Percentiles rank a stretch among this genome's conserved stretches.
Evolutionary conservation across 2,888 invertebrate species (phyloP).

Genomic region (Aleiodes alternator): DNA sequence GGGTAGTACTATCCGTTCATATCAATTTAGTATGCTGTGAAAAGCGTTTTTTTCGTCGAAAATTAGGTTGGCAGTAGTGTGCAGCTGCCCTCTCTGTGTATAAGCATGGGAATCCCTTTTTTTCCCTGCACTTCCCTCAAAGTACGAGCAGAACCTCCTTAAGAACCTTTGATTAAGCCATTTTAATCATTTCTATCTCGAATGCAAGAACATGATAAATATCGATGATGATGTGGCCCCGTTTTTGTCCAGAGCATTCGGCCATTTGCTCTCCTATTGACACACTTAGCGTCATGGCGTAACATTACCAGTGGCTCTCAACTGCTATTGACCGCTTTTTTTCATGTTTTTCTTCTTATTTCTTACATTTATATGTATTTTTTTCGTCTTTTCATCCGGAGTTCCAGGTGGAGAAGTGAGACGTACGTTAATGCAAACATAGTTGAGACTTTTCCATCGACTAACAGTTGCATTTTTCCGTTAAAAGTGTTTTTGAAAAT

Average conservation of each 20-base stretch:
- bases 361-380: no score
- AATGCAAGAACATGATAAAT: conserved; percentile 12
- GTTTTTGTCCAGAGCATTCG: conserved; percentile 56
- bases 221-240: conserved; percentile 41
- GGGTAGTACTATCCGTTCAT: no score
- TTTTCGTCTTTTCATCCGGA: conserved; percentile 42
- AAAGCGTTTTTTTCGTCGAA: no score
- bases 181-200: background rate
- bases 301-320: conserved; percentile 58
- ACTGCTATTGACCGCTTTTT: conserved; percentile 42
- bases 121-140: background rate
- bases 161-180: background rate
- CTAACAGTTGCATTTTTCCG: conserved; percentile 52
- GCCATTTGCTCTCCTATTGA: conserved; percentile 71
- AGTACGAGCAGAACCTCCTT: no score
- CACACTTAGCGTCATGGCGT: conserved; percentile 65
- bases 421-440: conserved; percentile 33
- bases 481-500: background rate
- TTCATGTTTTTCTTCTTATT: no score
- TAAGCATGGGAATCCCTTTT: background rate
- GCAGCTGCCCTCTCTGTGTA: no score
- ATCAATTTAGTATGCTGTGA: no score
- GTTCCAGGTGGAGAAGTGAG: conserved; percentile 46
- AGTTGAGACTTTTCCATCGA: conserved; percentile 50
- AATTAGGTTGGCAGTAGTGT: no score